Evolutionary conservation across 1,140 invertebrate species (phyloP), one percentile per base, ranked within the genome.

Genomic region (Drosophila persimilis): DNA sequence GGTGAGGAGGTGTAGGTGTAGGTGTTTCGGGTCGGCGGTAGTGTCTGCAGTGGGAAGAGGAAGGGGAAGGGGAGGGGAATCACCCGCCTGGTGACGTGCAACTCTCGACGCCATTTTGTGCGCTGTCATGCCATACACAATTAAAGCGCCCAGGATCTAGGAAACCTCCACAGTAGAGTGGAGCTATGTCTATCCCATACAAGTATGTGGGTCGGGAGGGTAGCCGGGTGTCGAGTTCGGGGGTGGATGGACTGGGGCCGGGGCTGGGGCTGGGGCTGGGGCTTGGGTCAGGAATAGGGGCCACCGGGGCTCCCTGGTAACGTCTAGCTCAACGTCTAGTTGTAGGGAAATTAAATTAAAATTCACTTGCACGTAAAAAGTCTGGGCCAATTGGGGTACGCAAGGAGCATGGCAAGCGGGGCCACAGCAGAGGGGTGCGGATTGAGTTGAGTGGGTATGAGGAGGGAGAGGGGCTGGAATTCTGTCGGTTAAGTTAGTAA

Each of bases 271-370:
- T 6, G 24, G 24, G 4, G 24, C 24, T 11, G n/a, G 26, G 51
- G 24, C 24, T 11, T 3, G 26, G 51, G 2, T 3, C 31, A 26
- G 8, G 5, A 15, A n/a, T 20, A 43, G 43, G 7, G 20, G 45
- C 15, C 11, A 47, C 15, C 13, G 45, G 13, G 7, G 22, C 11
- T 43, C 73, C 70, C 60, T 60, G 73, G 64, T 88, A 78, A 86
- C 81, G 77, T 86, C 81, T 85, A 74, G 80, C 77, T 81, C 81
- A 81, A 74, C 77, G 81, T 85, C 77, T 85, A 86, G 81, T 88
- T 81, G 69, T 81, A 88, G 77, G 81, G 83, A 85, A 85, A 85
- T 86, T 85, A 85, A 85, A 85, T 85, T 85, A 85, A 85, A 85
- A 85, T 85, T 85, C 81, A 85, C 83, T 85, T 85, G 81, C 81